These are phyloP conservation scores for Chaetodon trifascialis DNA, from an alignment of 2,113 vertebrate genomes.

Conservation along the genomic window DNA sequence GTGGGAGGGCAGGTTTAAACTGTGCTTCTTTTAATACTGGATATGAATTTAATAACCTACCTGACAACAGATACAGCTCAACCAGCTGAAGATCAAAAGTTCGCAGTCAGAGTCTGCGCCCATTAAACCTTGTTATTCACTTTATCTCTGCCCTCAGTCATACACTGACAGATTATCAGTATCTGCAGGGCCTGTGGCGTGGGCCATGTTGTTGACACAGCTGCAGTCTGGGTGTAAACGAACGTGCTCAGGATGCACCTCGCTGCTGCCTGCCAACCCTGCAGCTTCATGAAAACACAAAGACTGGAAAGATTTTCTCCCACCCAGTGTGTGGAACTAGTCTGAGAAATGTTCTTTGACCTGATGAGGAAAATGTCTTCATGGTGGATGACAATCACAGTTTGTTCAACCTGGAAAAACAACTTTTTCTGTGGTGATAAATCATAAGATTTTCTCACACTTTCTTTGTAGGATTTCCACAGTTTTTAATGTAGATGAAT, in stretches of 20 bases:
- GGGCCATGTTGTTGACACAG: slow-evolving; percentile 74
- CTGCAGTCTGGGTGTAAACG: slow-evolving; percentile 69
- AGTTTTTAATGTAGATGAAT: not conserved
- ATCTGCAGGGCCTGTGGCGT: not conserved
- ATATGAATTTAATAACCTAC: not conserved
- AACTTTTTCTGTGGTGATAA: not conserved
- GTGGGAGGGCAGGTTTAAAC: not conserved
- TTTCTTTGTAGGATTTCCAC: not conserved
- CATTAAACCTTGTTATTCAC: slow-evolving; percentile 7
- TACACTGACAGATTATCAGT: slow-evolving; percentile 40
- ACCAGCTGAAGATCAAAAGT: not conserved
- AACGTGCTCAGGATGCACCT: slow-evolving; percentile 61
- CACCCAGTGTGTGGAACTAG: slow-evolving; percentile 34
- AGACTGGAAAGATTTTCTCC: slow-evolving; percentile 48
- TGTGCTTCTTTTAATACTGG: not conserved
- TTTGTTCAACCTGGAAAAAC: not conserved
- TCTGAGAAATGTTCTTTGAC: slow-evolving; percentile 46
- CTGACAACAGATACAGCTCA: not conserved
- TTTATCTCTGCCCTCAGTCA: slow-evolving; percentile 28
- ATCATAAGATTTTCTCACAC: not conserved
- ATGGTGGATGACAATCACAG: not conserved
- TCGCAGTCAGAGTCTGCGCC: not conserved
- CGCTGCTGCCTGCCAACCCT: slow-evolving; percentile 12
- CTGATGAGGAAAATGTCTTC: slow-evolving; percentile 30
- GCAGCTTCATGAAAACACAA: slow-evolving; percentile 30